Evolutionary conservation across 2,888 invertebrate species (phyloP).

Genomic region (Bhutanitis thaidina): DNA sequence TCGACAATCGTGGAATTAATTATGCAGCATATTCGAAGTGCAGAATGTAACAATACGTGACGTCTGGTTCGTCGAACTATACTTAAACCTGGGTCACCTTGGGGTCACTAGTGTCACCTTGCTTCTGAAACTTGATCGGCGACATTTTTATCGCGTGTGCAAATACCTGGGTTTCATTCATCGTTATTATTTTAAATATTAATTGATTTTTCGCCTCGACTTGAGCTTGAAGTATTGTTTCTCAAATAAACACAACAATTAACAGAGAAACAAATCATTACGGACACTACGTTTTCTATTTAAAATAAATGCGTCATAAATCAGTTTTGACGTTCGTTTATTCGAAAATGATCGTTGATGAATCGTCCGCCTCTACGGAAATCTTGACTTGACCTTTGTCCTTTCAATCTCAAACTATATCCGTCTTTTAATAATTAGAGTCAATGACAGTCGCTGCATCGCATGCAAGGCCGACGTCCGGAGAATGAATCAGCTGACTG

Average conservation of each 20-base stretch:
- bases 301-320: no score
- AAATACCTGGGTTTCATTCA: conserved; percentile 54
- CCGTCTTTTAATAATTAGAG: conserved; percentile 25
- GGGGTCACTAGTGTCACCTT: conserved; percentile 72
- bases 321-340: no score
- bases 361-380: no score
- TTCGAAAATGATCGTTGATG: no score
- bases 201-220: conserved; percentile 3
- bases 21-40: conserved; percentile 8
- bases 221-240: no score
- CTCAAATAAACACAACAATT: no score
- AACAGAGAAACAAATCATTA: no score
- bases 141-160: conserved; percentile 54
- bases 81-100: conserved; percentile 63
- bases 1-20: not conserved
- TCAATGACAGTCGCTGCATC: conserved; percentile 28
- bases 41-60: conserved; percentile 15
- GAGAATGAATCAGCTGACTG: conserved; percentile 67
- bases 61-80: conserved; percentile 57
- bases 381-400: conserved; percentile 10
- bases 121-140: conserved; percentile 69
- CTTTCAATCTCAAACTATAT: conserved; percentile 22
- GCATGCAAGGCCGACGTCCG: conserved; percentile 56
- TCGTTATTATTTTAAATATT: conserved; percentile 38
- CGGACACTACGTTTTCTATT: no score